These are phyloP conservation scores for Eremophila alpestris DNA, from an alignment of 2,797 vertebrate genomes.

Conservation along the genomic window DNA sequence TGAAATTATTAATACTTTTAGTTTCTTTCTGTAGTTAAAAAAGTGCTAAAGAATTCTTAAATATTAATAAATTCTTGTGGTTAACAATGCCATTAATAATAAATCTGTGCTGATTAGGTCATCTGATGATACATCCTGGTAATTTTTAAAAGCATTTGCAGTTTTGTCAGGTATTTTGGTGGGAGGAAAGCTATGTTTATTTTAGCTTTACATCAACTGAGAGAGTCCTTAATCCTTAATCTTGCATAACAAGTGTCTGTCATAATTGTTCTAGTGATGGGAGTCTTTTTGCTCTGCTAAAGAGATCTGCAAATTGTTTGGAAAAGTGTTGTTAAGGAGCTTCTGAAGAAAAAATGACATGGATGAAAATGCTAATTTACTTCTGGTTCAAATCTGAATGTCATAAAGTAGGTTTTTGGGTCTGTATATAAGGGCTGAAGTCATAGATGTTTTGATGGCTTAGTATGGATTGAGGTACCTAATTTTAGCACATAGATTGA, in stretches of 20 bases:
- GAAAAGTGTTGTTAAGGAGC: background rate
- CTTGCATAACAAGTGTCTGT: background rate
- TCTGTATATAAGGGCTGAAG: background rate
- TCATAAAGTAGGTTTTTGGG: background rate
- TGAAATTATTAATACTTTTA: background rate
- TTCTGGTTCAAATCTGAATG: background rate
- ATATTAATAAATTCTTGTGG: background rate
- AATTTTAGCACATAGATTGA: background rate
- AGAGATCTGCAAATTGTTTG: background rate
- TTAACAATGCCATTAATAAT: background rate
- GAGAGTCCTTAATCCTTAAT: background rate
- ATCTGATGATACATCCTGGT: background rate
- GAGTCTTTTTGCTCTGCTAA: background rate
- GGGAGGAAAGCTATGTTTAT: background rate
- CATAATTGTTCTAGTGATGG: background rate
- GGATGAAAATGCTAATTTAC: background rate
- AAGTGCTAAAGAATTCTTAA: background rate
- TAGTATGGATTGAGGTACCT: background rate
- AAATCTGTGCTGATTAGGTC: background rate
- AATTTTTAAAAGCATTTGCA: background rate
- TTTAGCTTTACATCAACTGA: background rate
- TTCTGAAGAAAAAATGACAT: background rate
- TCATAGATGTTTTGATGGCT: background rate
- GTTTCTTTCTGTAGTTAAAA: background rate
- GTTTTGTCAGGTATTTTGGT: background rate